Conservation (phyloP, 2,888 invertebrate species). For the Bombylius major region DNA sequence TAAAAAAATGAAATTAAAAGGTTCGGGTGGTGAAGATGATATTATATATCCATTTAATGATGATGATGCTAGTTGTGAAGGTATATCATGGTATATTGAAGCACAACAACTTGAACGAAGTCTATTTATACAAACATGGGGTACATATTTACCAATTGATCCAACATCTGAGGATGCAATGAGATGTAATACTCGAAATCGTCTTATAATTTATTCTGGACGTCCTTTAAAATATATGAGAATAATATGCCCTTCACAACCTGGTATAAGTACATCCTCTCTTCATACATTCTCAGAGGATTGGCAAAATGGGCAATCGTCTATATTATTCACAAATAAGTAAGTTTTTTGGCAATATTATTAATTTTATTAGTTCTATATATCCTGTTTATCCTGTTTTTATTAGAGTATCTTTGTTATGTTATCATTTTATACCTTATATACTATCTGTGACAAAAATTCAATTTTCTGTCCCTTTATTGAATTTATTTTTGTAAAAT, state of each 20-base stretch:
- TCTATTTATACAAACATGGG: slow-evolving; percentile 72
- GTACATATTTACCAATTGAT: slow-evolving; percentile 55
- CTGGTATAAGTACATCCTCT: slow-evolving; percentile 50
- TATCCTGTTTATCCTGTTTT: not conserved
- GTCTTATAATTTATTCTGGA: slow-evolving; percentile 70
- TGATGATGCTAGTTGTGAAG: slow-evolving; percentile 37
- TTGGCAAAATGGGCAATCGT: slow-evolving; percentile 43
- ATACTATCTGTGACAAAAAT: not conserved
- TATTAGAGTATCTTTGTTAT: not conserved
- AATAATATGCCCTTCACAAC: slow-evolving; percentile 62
- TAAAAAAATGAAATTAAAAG: slow-evolving; percentile 48
- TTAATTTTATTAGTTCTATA: not conserved
- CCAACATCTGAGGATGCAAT: slow-evolving; percentile 47
- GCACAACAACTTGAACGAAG: slow-evolving; percentile 68
- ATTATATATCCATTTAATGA: slow-evolving; percentile 50
- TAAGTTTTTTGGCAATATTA: slow-evolving; percentile 20
- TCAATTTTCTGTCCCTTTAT: slow-evolving; percentile 1
- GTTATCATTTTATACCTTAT: not conserved
- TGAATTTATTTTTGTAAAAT: slow-evolving; percentile 1
- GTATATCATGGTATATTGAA: slow-evolving; percentile 61
- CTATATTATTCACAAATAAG: slow-evolving; percentile 31
- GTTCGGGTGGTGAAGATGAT: slow-evolving; percentile 53
- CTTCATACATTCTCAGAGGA: slow-evolving; percentile 71
- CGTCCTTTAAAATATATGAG: slow-evolving; percentile 42
- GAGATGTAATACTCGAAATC: slow-evolving; percentile 63